Conservation (phyloP, 2,797 vertebrate species). For the Buceros bicornis region DNA sequence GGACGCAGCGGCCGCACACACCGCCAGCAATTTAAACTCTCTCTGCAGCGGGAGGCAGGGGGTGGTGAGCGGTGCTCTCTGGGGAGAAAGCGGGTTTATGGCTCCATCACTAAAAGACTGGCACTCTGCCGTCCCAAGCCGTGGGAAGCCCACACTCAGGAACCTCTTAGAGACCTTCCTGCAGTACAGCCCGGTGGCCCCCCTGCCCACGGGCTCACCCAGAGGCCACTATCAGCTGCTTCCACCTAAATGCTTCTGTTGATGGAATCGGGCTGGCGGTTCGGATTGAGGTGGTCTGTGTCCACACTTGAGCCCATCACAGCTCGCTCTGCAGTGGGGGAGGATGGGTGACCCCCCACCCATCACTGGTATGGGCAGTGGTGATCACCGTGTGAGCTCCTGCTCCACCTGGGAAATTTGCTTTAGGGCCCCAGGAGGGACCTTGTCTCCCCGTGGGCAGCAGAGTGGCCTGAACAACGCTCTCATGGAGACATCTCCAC, state of each 20-base stretch:
- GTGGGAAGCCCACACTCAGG: not conserved
- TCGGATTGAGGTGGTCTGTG: not conserved
- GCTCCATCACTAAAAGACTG: not conserved
- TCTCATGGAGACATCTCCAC: not conserved
- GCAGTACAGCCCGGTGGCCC: not conserved
- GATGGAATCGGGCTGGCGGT: too few relatives aligned
- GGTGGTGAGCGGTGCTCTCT: not conserved
- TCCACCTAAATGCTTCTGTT: not conserved
- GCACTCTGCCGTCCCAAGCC: not conserved
- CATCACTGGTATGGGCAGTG: not conserved
- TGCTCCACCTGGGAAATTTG: not conserved
- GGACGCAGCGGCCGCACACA: not conserved
- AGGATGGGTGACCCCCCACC: not conserved
- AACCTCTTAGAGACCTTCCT: not conserved
- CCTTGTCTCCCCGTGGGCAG: not conserved
- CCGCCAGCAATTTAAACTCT: not conserved
- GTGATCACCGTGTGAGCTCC: not conserved
- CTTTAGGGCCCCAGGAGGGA: not conserved
- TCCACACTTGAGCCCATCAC: not conserved
- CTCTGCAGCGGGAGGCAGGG: not conserved
- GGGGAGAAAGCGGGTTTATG: not conserved
- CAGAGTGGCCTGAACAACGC: not conserved
- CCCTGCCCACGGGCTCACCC: accelerated
- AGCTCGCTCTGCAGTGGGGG: not conserved
- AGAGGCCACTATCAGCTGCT: not conserved